Percentiles rank a stretch among this genome's conserved stretches.
phyloP scores from a whole-genome alignment of 2,113 vertebrate genomes.

The Ceratotherium simum region DNA sequence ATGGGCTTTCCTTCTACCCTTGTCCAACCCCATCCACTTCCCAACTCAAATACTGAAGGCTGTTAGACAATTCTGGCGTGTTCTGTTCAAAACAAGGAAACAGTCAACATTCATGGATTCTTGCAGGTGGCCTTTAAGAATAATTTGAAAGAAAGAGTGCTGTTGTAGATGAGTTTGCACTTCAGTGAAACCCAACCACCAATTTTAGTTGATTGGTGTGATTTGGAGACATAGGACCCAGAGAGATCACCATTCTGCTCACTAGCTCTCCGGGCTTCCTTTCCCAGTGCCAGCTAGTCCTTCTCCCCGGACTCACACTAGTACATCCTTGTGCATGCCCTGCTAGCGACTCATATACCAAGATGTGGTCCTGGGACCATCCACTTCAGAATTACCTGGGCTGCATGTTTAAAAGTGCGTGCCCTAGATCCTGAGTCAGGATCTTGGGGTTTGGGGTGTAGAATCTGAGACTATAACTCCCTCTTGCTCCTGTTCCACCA shows the following conservation, averaged over 20 bases:
- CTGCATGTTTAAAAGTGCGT: not conserved
- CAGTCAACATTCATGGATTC: not conserved
- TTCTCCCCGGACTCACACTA: conserved; percentile 2
- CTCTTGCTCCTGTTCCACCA: not conserved
- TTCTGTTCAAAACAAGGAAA: not conserved
- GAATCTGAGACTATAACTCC: not conserved
- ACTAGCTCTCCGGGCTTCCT: not conserved
- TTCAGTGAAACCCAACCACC: not conserved
- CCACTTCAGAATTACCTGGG: not conserved
- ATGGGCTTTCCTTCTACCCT: not conserved
- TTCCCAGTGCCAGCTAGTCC: not conserved
- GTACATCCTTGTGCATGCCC: not conserved
- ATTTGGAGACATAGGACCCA: not conserved
- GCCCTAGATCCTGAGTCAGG: not conserved
- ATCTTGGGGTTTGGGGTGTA: not conserved
- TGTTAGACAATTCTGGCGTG: not conserved
- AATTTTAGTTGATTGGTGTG: not conserved
- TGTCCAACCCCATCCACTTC: not conserved
- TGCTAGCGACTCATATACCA: not conserved
- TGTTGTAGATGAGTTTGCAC: not conserved
- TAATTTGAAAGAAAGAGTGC: not conserved
- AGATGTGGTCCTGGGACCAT: not conserved
- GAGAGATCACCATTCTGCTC: not conserved
- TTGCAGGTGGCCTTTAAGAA: not conserved
- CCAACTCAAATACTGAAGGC: not conserved